A percentile compares a stretch with the other conserved stretches of the same genome.
These are phyloP conservation scores for Monodelphis domestica DNA, from an alignment of 2,797 vertebrate genomes.

Conservation along the genomic window DNA sequence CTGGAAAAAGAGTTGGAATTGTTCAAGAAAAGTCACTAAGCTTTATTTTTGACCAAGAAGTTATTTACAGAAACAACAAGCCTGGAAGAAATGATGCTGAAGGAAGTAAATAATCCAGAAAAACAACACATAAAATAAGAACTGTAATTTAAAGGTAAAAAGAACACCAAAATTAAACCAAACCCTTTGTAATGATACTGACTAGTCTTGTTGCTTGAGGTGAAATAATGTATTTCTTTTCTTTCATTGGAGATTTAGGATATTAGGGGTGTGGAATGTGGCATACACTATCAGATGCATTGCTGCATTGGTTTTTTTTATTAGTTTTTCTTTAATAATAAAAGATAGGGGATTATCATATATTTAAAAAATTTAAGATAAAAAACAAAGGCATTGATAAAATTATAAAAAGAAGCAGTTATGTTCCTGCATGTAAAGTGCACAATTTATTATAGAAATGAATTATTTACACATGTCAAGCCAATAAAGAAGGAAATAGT, in stretches of 20 bases:
- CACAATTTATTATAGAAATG: background rate
- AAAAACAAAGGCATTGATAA: background rate
- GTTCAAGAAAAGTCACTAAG: background rate
- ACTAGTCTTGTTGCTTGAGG: background rate
- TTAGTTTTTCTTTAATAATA: background rate
- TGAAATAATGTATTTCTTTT: background rate
- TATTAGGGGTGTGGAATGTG: background rate
- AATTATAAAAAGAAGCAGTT: background rate
- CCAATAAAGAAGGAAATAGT: background rate
- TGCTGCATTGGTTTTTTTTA: background rate
- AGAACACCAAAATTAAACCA: background rate
- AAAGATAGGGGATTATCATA: background rate
- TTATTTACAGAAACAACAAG: background rate
- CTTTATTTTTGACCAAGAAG: background rate
- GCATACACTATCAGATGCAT: background rate
- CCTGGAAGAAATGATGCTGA: background rate
- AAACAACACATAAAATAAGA: background rate
- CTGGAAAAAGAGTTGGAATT: background rate
- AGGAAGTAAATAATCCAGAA: background rate
- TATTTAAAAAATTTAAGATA: background rate
- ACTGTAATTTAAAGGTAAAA: background rate
- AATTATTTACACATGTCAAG: background rate
- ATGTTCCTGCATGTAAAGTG: background rate
- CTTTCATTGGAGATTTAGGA: background rate
- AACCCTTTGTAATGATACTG: background rate